Conservation (phyloP, 1,140 invertebrate species). For the Ditylenchus dipsaci region DNA sequence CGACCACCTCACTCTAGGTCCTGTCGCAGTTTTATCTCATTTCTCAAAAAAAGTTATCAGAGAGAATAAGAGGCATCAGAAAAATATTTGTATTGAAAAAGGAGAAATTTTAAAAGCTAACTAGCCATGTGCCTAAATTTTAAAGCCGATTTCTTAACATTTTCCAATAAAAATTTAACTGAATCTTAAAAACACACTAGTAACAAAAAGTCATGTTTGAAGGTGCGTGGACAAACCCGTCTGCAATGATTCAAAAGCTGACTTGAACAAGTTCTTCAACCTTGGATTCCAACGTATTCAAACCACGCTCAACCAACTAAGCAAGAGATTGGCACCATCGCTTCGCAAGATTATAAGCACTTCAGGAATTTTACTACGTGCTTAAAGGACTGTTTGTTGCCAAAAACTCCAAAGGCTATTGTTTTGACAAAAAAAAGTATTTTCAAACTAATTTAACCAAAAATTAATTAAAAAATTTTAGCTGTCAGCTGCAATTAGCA, state of each 20-base stretch:
- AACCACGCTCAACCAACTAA: not conserved
- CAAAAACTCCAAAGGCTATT: not conserved
- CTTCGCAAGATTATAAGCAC: not conserved
- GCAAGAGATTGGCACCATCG: not conserved
- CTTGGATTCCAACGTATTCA: not conserved
- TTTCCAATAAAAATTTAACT: no score
- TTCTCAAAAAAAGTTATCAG: no score
- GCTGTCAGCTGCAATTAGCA: not conserved
- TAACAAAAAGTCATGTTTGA: no score
- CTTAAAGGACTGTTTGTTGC: not conserved
- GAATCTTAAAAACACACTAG: no score
- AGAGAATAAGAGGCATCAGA: no score
- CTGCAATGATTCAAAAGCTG: not conserved
- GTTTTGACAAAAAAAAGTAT: slow-evolving; percentile 2
- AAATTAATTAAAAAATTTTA: not conserved
- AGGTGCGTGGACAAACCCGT: not conserved
- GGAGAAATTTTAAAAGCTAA: no score
- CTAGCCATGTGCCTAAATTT: no score
- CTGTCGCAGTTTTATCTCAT: no score
- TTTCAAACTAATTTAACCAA: no score
- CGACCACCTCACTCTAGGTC: no score
- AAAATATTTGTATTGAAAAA: no score
- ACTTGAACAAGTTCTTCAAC: not conserved
- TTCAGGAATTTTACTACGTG: not conserved
- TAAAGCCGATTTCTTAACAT: no score